phyloP scores from a whole-genome alignment of 2,888 invertebrate species.

The Theristus sp. region DNA sequence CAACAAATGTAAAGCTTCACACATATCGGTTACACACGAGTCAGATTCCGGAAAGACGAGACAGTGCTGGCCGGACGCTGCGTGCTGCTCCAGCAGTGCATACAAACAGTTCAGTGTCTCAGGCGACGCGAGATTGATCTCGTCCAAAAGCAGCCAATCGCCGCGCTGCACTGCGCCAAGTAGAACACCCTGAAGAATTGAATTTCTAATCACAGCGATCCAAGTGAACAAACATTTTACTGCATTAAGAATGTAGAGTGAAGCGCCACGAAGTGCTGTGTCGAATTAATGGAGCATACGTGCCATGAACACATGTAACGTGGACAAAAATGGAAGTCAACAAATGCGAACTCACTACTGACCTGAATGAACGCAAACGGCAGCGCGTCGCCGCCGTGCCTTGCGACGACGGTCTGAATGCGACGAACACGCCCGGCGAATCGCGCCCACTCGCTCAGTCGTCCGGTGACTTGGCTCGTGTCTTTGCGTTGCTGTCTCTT shows the following conservation, averaged over 20 bases:
- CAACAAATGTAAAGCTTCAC: too few species aligned
- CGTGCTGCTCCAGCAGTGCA: constrained; percentile 58
- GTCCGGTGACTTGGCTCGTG: not conserved
- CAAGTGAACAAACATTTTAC: not conserved
- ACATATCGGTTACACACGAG: too few species aligned
- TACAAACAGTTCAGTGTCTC: constrained; percentile 88
- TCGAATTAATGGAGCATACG: too few species aligned
- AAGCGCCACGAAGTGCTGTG: too few species aligned
- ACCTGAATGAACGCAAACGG: constrained; percentile 6
- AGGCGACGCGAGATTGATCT: constrained; percentile 88
- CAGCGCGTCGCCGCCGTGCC: not conserved
- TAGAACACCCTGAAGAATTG: constrained; percentile 48
- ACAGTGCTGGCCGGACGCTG: not conserved
- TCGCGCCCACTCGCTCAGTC: not conserved
- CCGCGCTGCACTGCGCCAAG: constrained; percentile 66
- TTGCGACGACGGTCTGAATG: not conserved
- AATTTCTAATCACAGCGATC: not conserved
- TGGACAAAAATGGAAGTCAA: too few species aligned
- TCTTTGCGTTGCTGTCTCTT: not conserved
- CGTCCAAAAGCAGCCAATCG: constrained; percentile 87
- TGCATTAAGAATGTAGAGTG: too few species aligned
- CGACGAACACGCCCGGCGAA: not conserved
- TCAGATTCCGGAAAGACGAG: not conserved
- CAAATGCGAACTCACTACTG: too few species aligned
- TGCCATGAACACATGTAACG: too few species aligned